Conservation (phyloP, 30 jellyfish, hydroid and myxozoan genomes). For the Hydra vulgaris region DNA sequence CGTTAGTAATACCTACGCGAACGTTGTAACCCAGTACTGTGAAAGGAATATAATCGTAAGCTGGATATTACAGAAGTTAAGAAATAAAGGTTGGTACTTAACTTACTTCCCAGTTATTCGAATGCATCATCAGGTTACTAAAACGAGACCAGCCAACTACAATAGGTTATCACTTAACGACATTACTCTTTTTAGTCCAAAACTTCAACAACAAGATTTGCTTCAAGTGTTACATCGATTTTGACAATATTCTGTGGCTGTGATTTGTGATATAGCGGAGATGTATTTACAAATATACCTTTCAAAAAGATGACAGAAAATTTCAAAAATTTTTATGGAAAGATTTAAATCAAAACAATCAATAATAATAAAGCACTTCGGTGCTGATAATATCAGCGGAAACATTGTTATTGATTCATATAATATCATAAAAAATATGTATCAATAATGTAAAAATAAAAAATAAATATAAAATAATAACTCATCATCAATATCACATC, state of each 20-base stretch:
- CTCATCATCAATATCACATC: no score
- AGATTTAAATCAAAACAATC: constrained; percentile 10
- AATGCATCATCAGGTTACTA: constrained; percentile 7
- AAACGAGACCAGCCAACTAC: constrained; percentile 21
- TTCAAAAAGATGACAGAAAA: constrained; percentile 15
- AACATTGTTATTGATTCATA: no score
- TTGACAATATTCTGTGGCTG: constrained; percentile 38
- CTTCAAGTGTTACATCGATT: constrained; percentile 18
- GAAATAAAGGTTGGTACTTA: no score
- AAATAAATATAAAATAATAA: no score
- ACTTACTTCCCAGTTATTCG: constrained; percentile 22
- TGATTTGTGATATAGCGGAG: constrained; percentile 46
- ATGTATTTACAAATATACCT: constrained; percentile 36
- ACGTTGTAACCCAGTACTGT: not conserved
- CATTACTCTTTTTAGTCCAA: constrained; percentile 32
- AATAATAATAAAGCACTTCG: no score
- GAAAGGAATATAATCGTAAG: not conserved
- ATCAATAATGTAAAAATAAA: no score
- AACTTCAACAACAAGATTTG: constrained; percentile 1
- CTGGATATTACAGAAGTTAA: no score
- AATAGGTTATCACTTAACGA: constrained; percentile 27
- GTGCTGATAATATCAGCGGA: no score
- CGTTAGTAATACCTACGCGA: not conserved
- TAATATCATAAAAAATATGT: no score
- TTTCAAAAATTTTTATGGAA: constrained; percentile 50